Evolutionary conservation across 2,113 vertebrate species (phyloP), one percentile per base, ranked within the genome.

Genomic region (Nipponia nippon): DNA sequence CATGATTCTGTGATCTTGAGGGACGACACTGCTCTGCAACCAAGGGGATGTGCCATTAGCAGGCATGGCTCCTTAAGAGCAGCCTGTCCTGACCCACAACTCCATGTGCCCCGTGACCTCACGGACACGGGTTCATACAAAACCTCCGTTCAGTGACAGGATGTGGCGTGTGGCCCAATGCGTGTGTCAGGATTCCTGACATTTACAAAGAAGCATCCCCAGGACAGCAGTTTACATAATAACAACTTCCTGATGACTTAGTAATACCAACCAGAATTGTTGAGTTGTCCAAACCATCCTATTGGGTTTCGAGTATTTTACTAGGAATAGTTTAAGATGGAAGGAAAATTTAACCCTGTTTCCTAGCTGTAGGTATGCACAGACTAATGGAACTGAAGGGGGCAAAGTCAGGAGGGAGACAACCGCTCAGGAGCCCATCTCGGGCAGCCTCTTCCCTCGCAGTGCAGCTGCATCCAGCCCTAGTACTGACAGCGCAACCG

Each of bases 401-500:
- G 7, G 9, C 9, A 69, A 92, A 69, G 12, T 65, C 30, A 44
- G 19, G 22, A 44, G 16, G 16, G 13, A 84, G 34, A 56, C 21
- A 72, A 61, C 9, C 2, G 6, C 38, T 53, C 46, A 46, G 65
- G 21, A 85, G 8, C 18, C 26, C 40, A 61, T 1, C 3, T 44
- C 0, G 2, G 17, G 40, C 82, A 90, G 26, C 46, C 5, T 82
- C 30, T 82, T 75, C 34, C 9, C 65, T 75, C 46, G 16, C 16
- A 34, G 13, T 61, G 50, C 55, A 42, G 32, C 21, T 15, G 44
- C 50, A 13, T 70, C 29, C 58, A 89, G n/a, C n/a, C 42, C n/a
- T 80, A 22, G n/a, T 13, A 38, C 30, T 49, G 49, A 18, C n/a
- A 61, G 40, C 0, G 1, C n/a, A 52, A 7, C 10, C 3, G 5